Percentiles rank a stretch among this genome's conserved stretches.
These are phyloP conservation scores for Globodera ellingtonae DNA, from an alignment of 1,140 invertebrate genomes.

Conservation along the genomic window DNA sequence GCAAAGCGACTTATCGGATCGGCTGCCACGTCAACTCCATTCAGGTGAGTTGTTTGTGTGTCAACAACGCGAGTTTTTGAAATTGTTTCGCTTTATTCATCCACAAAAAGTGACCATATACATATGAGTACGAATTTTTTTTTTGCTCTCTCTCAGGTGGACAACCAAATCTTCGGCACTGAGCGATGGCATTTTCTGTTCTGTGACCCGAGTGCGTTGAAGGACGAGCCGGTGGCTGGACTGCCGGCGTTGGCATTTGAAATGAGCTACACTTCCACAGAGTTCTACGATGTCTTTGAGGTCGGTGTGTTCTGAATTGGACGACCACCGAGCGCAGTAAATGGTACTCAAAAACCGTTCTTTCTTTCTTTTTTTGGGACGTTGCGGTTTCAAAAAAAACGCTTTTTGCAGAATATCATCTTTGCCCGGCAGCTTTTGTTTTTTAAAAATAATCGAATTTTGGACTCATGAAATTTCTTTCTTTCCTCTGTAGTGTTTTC, in stretches of 20 bases:
- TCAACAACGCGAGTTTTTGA: background rate
- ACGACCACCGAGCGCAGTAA: background rate
- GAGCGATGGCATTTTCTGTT: conserved; percentile 80
- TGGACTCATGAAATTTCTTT: background rate
- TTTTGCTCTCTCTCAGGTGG: conserved; percentile 67
- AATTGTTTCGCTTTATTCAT: no score
- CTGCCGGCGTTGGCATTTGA: conserved; percentile 59
- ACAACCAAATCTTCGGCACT: conserved; percentile 83
- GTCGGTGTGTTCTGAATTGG: conserved; percentile 28
- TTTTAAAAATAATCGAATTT: no score
- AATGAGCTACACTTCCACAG: conserved; percentile 55
- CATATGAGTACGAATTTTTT: no score
- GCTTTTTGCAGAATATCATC: no score
- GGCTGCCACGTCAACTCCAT: conserved; percentile 78
- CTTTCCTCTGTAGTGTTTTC: conserved; percentile 72
- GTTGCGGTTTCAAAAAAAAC: no score
- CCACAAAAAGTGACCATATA: no score
- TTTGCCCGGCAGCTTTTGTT: no score
- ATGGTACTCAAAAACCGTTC: background rate
- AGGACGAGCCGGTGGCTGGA: conserved; percentile 1
- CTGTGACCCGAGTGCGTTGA: conserved; percentile 67
- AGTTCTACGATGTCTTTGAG: conserved; percentile 62
- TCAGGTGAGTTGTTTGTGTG: conserved; percentile 71
- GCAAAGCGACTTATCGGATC: conserved; percentile 72
- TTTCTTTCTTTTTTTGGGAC: conserved; percentile 56